These are phyloP conservation scores for Thecophora atra DNA, from an alignment of 2,888 invertebrate genomes.

Conservation along the genomic window DNA sequence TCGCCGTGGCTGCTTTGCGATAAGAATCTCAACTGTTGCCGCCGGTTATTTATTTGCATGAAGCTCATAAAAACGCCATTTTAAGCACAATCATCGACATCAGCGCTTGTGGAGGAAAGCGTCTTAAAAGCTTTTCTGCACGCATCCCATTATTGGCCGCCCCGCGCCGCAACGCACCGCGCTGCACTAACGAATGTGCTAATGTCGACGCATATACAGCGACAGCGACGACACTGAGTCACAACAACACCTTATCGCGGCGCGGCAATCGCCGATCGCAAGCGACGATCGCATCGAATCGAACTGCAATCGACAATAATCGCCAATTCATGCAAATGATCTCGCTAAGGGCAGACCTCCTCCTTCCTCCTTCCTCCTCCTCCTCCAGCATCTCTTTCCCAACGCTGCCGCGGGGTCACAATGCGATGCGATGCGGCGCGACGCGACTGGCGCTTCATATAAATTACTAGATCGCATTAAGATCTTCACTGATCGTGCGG, in stretches of 20 bases:
- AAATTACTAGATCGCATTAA: conserved; percentile 54
- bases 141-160: conserved; percentile 21
- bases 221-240: conserved; percentile 20
- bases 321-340: conserved; percentile 52
- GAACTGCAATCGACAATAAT: conserved; percentile 46
- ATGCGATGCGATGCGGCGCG: not conserved
- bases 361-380: no score
- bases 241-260: conserved; percentile 31
- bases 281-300: conserved; percentile 44
- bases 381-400: no score
- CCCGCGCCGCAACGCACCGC: not conserved
- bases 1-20: conserved; percentile 18
- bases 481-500: conserved; percentile 50
- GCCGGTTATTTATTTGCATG: conserved; percentile 35
- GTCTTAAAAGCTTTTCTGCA: conserved; percentile 33
- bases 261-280: conserved; percentile 23
- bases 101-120: not conserved
- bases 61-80: conserved; percentile 32
- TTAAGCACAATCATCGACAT: conserved; percentile 31
- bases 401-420: not conserved
- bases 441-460: conserved; percentile 49
- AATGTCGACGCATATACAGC: conserved; percentile 29
- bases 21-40: conserved; percentile 33
- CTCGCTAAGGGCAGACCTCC: conserved; percentile 46
- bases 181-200: not conserved